phyloP scores from a whole-genome alignment of 2,888 invertebrate species.

The Invenusta paracnida region DNA sequence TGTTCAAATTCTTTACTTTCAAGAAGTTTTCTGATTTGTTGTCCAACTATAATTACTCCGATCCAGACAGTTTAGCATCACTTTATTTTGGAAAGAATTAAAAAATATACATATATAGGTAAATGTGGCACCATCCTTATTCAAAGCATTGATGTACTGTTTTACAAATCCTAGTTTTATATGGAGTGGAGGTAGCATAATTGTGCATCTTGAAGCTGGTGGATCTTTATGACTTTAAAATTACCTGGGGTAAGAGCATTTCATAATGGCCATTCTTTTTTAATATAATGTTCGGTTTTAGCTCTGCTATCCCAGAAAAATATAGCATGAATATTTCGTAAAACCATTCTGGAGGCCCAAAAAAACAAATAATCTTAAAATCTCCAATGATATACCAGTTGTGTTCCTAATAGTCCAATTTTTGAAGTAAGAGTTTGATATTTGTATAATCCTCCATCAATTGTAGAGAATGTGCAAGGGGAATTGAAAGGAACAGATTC shows the following conservation, averaged over 20 bases:
- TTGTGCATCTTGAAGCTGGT: not conserved
- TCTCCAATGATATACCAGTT: conserved; percentile 5
- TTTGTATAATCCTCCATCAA: conserved; percentile 6
- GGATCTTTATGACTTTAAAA: not conserved
- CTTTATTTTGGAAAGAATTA: not conserved
- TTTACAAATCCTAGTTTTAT: not conserved
- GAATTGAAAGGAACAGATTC: not conserved
- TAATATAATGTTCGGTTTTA: conserved; percentile 15
- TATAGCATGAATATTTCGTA: not conserved
- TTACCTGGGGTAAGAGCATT: not conserved
- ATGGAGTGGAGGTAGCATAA: not conserved
- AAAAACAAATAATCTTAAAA: not conserved
- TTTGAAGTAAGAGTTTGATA: not conserved
- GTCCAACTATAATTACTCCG: not conserved
- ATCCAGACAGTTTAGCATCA: not conserved
- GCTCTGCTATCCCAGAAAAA: not conserved
- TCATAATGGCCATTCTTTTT: conserved; percentile 10
- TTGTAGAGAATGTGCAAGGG: conserved; percentile 1
- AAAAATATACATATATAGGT: not conserved
- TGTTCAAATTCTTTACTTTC: no score
- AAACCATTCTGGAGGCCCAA: conserved; percentile 5
- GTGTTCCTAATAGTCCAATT: not conserved
- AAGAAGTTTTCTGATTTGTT: not conserved
- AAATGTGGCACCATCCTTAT: not conserved
- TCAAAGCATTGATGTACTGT: not conserved